Base-by-base conservation (phyloP, 2,888 invertebrate species). In the Stegana nigrithorax region DNA sequence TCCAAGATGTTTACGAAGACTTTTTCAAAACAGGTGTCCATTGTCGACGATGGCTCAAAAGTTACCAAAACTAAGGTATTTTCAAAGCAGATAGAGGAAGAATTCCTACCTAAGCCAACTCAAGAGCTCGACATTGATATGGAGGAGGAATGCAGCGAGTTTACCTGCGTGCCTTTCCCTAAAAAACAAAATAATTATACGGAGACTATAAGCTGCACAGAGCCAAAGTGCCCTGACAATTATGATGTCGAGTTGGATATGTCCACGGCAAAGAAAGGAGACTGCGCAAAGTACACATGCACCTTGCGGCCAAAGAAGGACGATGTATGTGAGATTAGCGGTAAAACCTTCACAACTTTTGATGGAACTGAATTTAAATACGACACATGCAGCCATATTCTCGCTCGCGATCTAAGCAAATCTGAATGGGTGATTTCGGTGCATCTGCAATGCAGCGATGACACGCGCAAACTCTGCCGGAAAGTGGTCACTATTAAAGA, bases 371-470 rank as follows among this genome's bases (percentile, higher is more conserved):
- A 92, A 76, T 94, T 91, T 81, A 92, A 93, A 72, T 93, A 92
- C 73, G 93, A 94, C 71, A 89, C 92, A 14, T 95, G 95, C 83
- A 91, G 91, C 86, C 94, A 95, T 82, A 89, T 93, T 47, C 84
- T 93, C 42, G 92, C 91, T 0, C 87, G 92, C 62, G 93, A 94
- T 82, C 87, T 90, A 71, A 85, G 88, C 8, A 86, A 88, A 65
- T 88, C 90, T 50, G 87, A 89, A 36, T 95, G 94, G 93, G 89
- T 88, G 53, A 87, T 94, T 51, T 88, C 90, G 55, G 94, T 83
- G 78, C 89, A 23, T 68, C 84, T 21, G 83, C 78, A 82, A 26
- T 84, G 84, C 61, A 80, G 69, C 3, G 84, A 83, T 29, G 83
- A 77, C 23, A 45, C 74, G 0, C 82, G 88, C 1, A 85, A 78